Evolutionary conservation across 37 sponge, comb jelly and placozoan species (phyloP), one percentile per base, ranked within the genome.

Genomic region (Beroe ovata): DNA sequence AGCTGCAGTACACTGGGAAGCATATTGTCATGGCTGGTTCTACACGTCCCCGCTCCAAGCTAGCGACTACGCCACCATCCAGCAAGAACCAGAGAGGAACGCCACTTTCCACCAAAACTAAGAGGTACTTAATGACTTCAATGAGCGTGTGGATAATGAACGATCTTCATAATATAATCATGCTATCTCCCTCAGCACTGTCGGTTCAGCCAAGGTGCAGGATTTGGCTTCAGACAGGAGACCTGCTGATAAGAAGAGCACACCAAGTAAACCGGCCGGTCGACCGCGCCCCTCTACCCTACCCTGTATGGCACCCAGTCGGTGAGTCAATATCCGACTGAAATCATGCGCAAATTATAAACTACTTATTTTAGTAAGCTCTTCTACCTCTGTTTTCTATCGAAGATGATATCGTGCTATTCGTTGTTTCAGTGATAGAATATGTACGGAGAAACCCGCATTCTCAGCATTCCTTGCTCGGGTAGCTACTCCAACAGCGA

Each of bases 1-100:
- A 66, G 69, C 25, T 66, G 69, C n/a, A n/a, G n/a, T 66, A 66
- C 36, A 26, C 29, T 34, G 69, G 69, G 1, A 25, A 66, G 69
- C 69, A 30, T 4, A 66, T 66, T 29, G 69, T 66, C 35, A 66
- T 66, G 69, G 54, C 54, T 6, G 54, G 54, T 16, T 47, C 54
- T 11, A 16, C 54, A 47, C 6, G 54, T 16, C 54, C 6, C 11
- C 6, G 11, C 6, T 47, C 54, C 6, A 47, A 47, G 11, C 54
- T 47, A 6, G 54, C 54, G 6, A 11, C 11, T 6, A 47, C 54
- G 11, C 54, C 54, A 47, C 54, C 54, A 6, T 47, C 54, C 6
- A 47, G 54, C 11, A 47, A 47, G 11, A 47, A 6, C 54, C 54
- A 47, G 11, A 47, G 54, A 47, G 11, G 11, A 6, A 47, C 54